Evolutionary conservation across 2,888 invertebrate species (phyloP).

Genomic region (Sarcophaga rosellei): DNA sequence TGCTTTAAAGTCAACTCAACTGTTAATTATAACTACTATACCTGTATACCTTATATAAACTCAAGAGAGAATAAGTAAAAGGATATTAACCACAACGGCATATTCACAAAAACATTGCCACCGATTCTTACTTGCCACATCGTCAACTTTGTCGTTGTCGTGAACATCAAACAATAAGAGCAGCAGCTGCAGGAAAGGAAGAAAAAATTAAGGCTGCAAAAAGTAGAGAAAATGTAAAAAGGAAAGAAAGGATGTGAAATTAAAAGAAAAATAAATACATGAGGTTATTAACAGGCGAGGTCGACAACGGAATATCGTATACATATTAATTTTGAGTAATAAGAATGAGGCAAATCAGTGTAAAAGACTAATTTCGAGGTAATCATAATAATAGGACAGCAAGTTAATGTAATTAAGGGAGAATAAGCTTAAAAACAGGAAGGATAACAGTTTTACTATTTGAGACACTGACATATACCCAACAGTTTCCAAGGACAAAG

Average conservation of each 20-base stretch:
- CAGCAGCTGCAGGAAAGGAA: constrained; percentile 21
- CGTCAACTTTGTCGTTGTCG: constrained; percentile 13
- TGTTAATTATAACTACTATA: constrained; percentile 47
- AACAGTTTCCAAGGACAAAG: too few relatives aligned
- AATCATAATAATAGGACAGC: too few relatives aligned
- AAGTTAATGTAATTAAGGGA: too few relatives aligned
- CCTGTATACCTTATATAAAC: constrained; percentile 37
- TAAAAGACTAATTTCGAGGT: too few relatives aligned
- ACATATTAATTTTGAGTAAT: too few relatives aligned
- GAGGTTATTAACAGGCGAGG: background rate
- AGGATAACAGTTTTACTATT: too few relatives aligned
- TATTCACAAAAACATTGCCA: constrained; percentile 3
- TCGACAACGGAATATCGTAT: background rate
- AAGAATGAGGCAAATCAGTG: too few relatives aligned
- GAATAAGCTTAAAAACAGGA: too few relatives aligned
- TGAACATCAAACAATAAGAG: constrained; percentile 2
- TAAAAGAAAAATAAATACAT: background rate
- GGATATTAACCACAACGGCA: constrained; percentile 32
- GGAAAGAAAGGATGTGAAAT: constrained; percentile 19
- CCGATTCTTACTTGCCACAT: constrained; percentile 6
- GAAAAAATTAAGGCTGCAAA: constrained; percentile 9
- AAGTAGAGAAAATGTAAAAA: constrained; percentile 15
- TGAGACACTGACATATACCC: too few relatives aligned
- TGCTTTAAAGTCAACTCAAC: constrained; percentile 45
- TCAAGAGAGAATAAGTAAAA: constrained; percentile 21